Evolutionary conservation across 2,113 vertebrate species (phyloP).

Genomic region (Pollachius pollachius): DNA sequence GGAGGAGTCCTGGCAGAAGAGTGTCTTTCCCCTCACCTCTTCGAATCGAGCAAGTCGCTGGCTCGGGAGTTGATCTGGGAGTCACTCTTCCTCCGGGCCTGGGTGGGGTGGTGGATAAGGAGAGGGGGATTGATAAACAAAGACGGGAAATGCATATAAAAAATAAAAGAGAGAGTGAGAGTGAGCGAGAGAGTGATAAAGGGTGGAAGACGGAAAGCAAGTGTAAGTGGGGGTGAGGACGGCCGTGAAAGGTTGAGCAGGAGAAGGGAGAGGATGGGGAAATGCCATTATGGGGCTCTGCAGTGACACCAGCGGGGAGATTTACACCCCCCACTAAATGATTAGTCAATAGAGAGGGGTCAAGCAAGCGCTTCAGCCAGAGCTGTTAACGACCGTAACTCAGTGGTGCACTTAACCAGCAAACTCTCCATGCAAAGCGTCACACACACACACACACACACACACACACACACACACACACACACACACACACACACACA

Average conservation of each 20-base stretch:
- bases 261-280: constrained; percentile 44
- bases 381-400: constrained; percentile 73
- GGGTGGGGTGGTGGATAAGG: constrained; percentile 9
- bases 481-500: too few species aligned
- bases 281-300: constrained; percentile 56
- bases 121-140: neutral
- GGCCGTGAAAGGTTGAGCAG: constrained; percentile 60
- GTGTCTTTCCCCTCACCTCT: constrained; percentile 77
- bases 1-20: constrained; percentile 42
- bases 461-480: too few species aligned
- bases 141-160: neutral
- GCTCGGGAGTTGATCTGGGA: constrained; percentile 80
- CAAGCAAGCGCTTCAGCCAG: constrained; percentile 69
- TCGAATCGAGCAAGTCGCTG: constrained; percentile 81
- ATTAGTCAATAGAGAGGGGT: constrained; percentile 71
- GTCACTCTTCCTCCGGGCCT: constrained; percentile 86
- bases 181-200: neutral
- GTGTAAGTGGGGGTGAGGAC: constrained; percentile 41
- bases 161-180: constrained; percentile 26
- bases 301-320: constrained; percentile 67
- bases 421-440: constrained; percentile 71
- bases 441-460: constrained; percentile 10
- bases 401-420: constrained; percentile 72
- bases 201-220: neutral
- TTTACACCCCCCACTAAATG: constrained; percentile 71